Base-by-base conservation (phyloP, 2,797 vertebrate genomes). In the Poecilia gillii region DNA sequence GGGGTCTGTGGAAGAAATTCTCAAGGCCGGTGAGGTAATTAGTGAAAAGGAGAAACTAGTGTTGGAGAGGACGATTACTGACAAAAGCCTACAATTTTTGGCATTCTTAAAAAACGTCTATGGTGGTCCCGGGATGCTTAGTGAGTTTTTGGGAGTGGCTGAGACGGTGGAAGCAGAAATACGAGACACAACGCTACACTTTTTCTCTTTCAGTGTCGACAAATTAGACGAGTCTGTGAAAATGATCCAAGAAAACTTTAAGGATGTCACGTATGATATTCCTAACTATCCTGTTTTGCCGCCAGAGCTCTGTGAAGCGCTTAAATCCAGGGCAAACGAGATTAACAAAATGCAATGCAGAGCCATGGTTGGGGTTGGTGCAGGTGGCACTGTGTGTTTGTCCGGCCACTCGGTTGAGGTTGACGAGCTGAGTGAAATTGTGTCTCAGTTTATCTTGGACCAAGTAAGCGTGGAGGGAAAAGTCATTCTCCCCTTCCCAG, bases 391-490 rank as follows among this genome's bases (percentile, higher is more conserved):
- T 0, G 43, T 93, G 11, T 71, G 9, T 41, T 57, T 94, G 31
- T 25, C 90, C 6, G 94, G 94, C 13, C 92, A 90, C 75, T 20
- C 18, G 0, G 47, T 81, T 55, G 86, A 92, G 23, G 91, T 94
- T 13, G 78, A 85, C 2, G 84, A 88, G 23, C 75, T 94, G 33
- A 84, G 2, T 25, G 77, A 86, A 18, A 53, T 23, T 9, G 68
- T 92, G 1, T 25, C 4, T 8, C 74, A 88, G 62, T 90, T 90
- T 78, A 81, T 90, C 81, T 79, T 88, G 36, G 88, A 90, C 23
- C 72, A 88, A 7, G 13, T 76, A 28, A 82, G 39, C 57, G n/a
- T 80, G 11, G 75, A 87, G 46, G 74, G 74, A 25, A 8, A 20
- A 13, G 75, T 92, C 1, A 1, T 20, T 20, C 83, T 92, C 25